Evolutionary conservation across 2,888 invertebrate genomes (phyloP), one percentile per base, ranked within the genome.

Genomic region (Diaperis boleti): DNA sequence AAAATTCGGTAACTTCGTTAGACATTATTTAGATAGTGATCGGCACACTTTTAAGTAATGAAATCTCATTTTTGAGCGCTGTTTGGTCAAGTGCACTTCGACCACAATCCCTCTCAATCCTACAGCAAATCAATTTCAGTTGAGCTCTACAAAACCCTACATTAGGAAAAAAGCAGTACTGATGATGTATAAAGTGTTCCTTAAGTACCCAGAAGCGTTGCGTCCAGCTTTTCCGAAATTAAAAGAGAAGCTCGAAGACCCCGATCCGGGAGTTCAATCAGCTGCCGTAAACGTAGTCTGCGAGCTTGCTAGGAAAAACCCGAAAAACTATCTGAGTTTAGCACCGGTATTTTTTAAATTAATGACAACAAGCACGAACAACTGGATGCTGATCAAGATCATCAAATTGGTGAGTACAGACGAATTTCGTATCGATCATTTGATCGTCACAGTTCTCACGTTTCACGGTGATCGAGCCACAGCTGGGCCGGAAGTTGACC

Each of bases 361-460:
- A 66, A 99, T 99, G 99, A 99, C 98, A 49, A 97, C 97, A 33
- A 98, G 98, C 54, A 96, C 98, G 57, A 99, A 99, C 81, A 99
- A 99, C 84, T 99, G 99, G 99, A 99, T 99, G 95, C 88, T 99
- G 67, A 99, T 99, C 76, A 99, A 99, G 84, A 99, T 99, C 75
- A 99, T 99, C 70, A 99, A 99, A 89, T 84, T 99, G 90, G 98
- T 98, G 84, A 89, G 92, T 87, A 5, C 7, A n/a, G 6, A 4
- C 20, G 20, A n/a, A n/a, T 20, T 20, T 6, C 6, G 6, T 3
- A 4, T 20, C 4, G 20, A 20, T 20, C 4, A 6, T 10, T 29
- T 13, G 13, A 6, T 8, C 3, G 35, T 15, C 13, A 33, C 42
- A 95, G 95, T 95, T 95, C 87, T 91, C 91, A 82, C 89, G 90